Conservation (phyloP, 2,888 invertebrate species). For the Stenurella melanura region DNA sequence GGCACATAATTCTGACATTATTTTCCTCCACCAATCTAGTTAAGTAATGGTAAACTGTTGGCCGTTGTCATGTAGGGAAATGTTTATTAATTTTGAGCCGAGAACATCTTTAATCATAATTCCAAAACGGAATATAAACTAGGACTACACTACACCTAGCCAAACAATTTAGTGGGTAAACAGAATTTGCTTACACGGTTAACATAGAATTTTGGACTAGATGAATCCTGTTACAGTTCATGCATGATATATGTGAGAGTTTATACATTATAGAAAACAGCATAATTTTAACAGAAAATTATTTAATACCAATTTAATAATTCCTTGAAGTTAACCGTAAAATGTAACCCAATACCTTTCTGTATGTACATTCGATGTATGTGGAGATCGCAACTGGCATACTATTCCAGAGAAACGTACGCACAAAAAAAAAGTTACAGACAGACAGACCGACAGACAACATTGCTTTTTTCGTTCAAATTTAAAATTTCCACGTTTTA, state of each 20-base stretch:
- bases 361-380: no score
- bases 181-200: background rate
- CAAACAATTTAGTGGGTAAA: slow-evolving; percentile 11
- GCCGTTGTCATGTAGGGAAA: slow-evolving; percentile 29
- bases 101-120: slow-evolving; percentile 37
- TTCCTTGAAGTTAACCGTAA: no score
- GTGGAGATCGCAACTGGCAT: no score
- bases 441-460: no score
- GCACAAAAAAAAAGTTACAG: no score
- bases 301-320: background rate
- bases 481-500: no score
- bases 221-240: background rate
- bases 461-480: no score
- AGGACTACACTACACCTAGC: slow-evolving; percentile 5
- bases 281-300: background rate
- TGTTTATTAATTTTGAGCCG: slow-evolving; percentile 35
- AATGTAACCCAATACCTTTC: no score
- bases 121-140: slow-evolving; percentile 25
- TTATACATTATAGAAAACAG: background rate
- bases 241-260: background rate
- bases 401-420: no score
- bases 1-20: slow-evolving; percentile 32
- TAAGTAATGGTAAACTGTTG: slow-evolving; percentile 39
- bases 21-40: slow-evolving; percentile 28
- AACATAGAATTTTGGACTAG: background rate